Evolutionary conservation across 2,113 vertebrate genomes (phyloP).

Genomic region (Solea solea): DNA sequence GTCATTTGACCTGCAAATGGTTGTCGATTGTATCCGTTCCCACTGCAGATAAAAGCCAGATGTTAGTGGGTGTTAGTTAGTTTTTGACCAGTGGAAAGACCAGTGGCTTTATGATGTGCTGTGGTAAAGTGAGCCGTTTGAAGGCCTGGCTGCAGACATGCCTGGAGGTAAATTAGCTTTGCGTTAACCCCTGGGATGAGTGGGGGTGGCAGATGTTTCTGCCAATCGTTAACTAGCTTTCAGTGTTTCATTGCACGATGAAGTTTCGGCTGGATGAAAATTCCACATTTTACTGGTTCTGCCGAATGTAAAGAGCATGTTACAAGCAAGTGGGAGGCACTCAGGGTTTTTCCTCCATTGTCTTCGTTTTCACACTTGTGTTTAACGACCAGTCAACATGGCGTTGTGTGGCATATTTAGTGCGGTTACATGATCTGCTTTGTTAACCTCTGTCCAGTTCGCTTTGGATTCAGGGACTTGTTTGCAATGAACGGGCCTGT

Average conservation of each 20-base stretch:
- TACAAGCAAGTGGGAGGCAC: background rate
- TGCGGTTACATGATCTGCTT: background rate
- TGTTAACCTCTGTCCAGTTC: slow-evolving; percentile 2
- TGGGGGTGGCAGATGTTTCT: slow-evolving; percentile 35
- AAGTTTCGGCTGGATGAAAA: slow-evolving; percentile 41
- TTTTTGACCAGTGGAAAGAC: background rate
- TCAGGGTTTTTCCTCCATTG: slow-evolving; percentile 10
- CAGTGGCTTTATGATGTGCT: background rate
- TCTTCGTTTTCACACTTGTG: slow-evolving; percentile 2
- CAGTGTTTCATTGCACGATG: slow-evolving; percentile 14
- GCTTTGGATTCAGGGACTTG: background rate
- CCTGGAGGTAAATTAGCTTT: slow-evolving; percentile 51
- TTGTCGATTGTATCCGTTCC: background rate
- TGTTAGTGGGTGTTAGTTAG: background rate
- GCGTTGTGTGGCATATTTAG: background rate
- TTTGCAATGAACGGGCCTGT: background rate
- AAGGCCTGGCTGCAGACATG: slow-evolving; percentile 32
- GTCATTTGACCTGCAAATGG: no score
- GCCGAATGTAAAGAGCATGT: slow-evolving; percentile 33
- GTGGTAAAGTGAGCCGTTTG: slow-evolving; percentile 40
- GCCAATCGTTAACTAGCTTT: slow-evolving; percentile 31
- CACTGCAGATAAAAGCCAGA: background rate
- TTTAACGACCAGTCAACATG: background rate
- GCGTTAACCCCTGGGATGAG: slow-evolving; percentile 48
- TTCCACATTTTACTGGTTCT: slow-evolving; percentile 21